Percentiles rank a stretch among this genome's conserved stretches.
Evolutionary conservation across 2,113 vertebrate species (phyloP).

Genomic region (Microcebus ravelobensis): DNA sequence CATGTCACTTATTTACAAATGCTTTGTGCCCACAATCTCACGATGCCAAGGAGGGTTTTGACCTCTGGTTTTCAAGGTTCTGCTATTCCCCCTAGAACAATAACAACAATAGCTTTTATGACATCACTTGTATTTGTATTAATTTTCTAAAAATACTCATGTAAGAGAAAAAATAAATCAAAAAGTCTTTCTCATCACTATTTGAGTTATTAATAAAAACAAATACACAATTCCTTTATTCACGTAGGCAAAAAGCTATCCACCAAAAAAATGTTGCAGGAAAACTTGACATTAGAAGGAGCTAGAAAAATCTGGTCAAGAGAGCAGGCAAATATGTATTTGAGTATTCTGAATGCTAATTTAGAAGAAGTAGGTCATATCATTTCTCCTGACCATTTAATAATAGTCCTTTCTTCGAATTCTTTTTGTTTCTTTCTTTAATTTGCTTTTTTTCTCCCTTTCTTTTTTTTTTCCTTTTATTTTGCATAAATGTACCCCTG

Average conservation of each 20-base stretch:
- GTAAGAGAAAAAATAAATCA: slow-evolving; percentile 64
- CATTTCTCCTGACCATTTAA: slow-evolving; percentile 92
- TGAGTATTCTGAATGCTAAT: slow-evolving; percentile 96
- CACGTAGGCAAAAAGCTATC: slow-evolving; percentile 74
- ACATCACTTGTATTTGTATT: slow-evolving; percentile 52
- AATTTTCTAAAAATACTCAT: slow-evolving; percentile 53
- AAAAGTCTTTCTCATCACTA: slow-evolving; percentile 60
- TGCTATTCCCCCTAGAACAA: slow-evolving; percentile 32
- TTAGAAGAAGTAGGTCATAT: slow-evolving; percentile 93
- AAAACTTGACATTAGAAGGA: slow-evolving; percentile 88
- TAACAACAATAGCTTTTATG: slow-evolving; percentile 55
- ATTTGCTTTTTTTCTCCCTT: slow-evolving; percentile 70
- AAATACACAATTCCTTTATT: slow-evolving; percentile 69
- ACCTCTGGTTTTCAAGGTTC: slow-evolving; percentile 52
- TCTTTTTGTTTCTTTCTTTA: slow-evolving; percentile 78
- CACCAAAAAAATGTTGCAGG: slow-evolving; percentile 76
- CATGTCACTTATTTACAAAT: slow-evolving; percentile 27
- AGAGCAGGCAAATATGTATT: slow-evolving; percentile 99
- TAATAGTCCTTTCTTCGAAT: slow-evolving; percentile 89
- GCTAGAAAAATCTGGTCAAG: slow-evolving; percentile 88
- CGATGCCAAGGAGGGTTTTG: slow-evolving; percentile 33
- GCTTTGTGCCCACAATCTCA: slow-evolving; percentile 37
- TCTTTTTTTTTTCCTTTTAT: slow-evolving; percentile 74
- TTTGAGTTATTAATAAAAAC: slow-evolving; percentile 67
- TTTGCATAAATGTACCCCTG: slow-evolving; percentile 84